Evolutionary conservation across 2,888 invertebrate species (phyloP), one percentile per base, ranked within the genome.

Genomic region (Polyploca ridens): DNA sequence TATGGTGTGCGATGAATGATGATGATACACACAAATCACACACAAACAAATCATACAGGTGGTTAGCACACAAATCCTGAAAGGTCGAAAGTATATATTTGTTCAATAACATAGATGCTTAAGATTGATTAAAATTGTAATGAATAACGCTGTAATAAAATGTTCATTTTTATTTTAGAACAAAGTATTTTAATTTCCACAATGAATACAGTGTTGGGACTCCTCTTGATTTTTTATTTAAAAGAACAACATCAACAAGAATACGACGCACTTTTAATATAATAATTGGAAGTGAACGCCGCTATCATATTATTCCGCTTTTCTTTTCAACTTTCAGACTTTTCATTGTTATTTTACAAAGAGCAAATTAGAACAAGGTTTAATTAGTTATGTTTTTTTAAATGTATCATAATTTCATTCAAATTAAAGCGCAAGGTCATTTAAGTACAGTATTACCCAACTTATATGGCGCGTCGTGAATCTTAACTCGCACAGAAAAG

Each of bases 161-260:
- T 19, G 19, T 54, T 19, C 54, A 54, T 54, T 54, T 19, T 54
- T 54, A 54, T 54, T 54, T 10, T 7, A 54, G 3, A 58, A 58
- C 58, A 66, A 38, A 63, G 60, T 62, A 62, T 66, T 66, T 54
- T 54, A 10, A 54, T 54, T 54, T 54, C 54, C 54, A 19, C 54
- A 10, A 54, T 54, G 54, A 54, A 54, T 54, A 54, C n/a, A 46
- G 54, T 54, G 54, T 54, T 54, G 54, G 19, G 19, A 54, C 54
- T 54, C 19, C 7, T 54, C 19, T 19, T 10, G 19, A 10, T 19
- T 54, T 54, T 16, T 19, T 54, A 19, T 54, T 8, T 19, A 10
- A 54, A 54, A 54, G 19, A 54, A 54, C 19, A 54, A 54, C 19
- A 54, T 19, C 54, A 19, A 19, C 16, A 54, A 19, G 54, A 54